Conservation (phyloP, 2,797 vertebrate genomes). For the Hippopotamyrus pictus region DNA sequence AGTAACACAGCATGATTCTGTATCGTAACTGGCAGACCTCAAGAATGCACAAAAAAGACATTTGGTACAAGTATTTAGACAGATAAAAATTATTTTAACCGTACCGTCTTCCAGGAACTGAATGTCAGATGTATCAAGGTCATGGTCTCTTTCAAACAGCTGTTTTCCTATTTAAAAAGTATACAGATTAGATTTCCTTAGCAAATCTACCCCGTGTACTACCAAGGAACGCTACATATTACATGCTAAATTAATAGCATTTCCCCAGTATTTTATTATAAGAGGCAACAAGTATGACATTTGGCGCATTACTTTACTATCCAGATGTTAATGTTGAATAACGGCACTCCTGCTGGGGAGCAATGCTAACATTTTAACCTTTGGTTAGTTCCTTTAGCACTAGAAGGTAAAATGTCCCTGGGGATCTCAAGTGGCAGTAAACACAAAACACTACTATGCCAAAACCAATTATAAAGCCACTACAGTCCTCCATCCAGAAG, state of each 20-base stretch:
- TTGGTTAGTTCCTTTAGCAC: background rate
- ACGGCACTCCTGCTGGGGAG: background rate
- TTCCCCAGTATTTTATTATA: background rate
- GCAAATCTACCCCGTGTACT: background rate
- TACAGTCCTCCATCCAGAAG: background rate
- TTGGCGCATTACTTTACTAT: background rate
- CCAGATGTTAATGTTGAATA: background rate
- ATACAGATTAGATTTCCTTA: background rate
- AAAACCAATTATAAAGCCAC: background rate
- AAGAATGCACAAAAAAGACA: background rate
- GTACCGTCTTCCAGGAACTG: constrained; percentile 95
- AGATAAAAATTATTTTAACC: background rate
- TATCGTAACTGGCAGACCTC: background rate
- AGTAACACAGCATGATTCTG: background rate
- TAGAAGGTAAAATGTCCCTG: background rate
- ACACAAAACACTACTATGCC: background rate
- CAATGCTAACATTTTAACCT: background rate
- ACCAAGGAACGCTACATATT: background rate
- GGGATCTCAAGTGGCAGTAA: background rate
- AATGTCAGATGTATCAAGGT: constrained; percentile 96
- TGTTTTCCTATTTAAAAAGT: constrained; percentile 74
- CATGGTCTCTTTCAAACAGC: constrained; percentile 93
- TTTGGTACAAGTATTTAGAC: background rate
- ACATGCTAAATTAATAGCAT: background rate
- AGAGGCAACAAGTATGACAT: background rate